phyloP scores from a whole-genome alignment of 2,888 invertebrate genomes.

The Eupithecia inturbata region DNA sequence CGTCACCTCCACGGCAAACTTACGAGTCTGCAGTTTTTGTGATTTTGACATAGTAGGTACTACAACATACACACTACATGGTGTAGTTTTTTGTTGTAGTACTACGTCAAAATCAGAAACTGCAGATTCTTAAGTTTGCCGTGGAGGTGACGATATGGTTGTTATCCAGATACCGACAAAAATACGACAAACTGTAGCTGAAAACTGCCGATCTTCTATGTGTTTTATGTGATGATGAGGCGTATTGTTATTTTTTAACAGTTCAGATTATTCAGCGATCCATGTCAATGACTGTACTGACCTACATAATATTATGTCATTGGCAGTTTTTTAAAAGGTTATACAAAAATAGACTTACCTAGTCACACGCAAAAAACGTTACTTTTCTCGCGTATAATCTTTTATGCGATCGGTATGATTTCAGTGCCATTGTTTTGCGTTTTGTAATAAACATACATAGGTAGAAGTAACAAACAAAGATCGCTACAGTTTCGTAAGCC shows the following conservation, averaged over 20 bases:
- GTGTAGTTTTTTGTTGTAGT: no score
- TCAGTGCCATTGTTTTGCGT: conserved; percentile 4
- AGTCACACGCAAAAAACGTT: conserved; percentile 23
- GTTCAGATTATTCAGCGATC: background rate
- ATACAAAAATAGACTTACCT: background rate
- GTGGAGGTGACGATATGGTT: no score
- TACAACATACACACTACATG: no score
- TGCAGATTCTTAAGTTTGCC: no score
- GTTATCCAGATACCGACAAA: background rate
- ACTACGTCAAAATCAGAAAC: no score
- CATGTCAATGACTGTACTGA: background rate
- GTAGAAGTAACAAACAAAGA: conserved; percentile 6
- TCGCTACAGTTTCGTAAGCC: background rate
- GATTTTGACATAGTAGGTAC: no score
- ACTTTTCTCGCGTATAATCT: conserved; percentile 28
- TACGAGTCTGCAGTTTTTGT: no score
- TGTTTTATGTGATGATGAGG: background rate
- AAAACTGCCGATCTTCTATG: background rate
- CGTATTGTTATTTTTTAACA: background rate
- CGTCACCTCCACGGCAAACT: no score
- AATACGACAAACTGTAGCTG: background rate
- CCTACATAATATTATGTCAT: background rate
- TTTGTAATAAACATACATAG: background rate
- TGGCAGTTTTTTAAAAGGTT: background rate
- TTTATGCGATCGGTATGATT: conserved; percentile 2